Conservation (phyloP, 2,113 vertebrate species). For the Calonectris borealis region DNA sequence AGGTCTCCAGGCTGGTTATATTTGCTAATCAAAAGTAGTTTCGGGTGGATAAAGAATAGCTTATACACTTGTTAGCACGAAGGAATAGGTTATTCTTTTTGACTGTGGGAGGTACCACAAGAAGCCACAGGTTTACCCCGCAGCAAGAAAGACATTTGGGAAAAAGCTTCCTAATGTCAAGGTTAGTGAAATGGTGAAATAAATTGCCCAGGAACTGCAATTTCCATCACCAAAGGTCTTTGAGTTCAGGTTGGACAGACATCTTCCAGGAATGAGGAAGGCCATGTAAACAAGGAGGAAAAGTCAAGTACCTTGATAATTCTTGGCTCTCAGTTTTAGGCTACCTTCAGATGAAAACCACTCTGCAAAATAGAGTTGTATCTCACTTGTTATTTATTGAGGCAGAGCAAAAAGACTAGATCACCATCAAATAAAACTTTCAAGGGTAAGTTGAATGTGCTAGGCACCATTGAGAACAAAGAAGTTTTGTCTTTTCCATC, state of each 20-base stretch:
- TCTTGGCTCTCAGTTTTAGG: not conserved
- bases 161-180: not conserved
- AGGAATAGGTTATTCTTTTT: not conserved
- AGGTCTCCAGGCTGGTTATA: not conserved
- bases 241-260: not conserved
- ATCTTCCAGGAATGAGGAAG: not conserved
- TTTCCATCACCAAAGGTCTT: not conserved
- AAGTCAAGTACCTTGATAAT: not conserved
- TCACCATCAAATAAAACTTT: not conserved
- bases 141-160: not conserved
- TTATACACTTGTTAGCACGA: not conserved
- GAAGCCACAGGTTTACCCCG: not conserved
- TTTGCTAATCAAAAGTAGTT: not conserved
- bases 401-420: not conserved
- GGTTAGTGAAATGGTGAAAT: rapidly evolving
- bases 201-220: not conserved
- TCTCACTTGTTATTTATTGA: not conserved
- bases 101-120: not conserved
- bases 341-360: not conserved
- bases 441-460: not conserved
- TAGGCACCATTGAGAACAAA: not conserved
- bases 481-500: not conserved
- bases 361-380: not conserved
- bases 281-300: not conserved
- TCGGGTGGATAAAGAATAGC: not conserved